phyloP scores from a whole-genome alignment of 2,113 vertebrate species.

The Oriolus oriolus region DNA sequence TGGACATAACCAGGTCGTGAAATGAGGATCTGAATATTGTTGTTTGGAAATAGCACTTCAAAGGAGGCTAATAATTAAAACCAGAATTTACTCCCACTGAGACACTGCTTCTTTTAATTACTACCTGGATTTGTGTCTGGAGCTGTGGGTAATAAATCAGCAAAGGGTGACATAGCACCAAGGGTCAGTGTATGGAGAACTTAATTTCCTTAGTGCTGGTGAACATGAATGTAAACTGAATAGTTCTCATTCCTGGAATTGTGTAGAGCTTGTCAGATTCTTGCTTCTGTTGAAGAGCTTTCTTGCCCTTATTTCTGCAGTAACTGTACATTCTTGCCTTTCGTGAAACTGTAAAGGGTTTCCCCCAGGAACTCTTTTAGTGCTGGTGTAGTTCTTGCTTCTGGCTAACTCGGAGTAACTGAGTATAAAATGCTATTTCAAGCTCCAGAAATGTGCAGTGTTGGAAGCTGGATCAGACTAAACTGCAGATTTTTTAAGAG shows the following conservation, averaged over 20 bases:
- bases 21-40: background rate
- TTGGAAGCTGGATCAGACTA: background rate
- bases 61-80: constrained; percentile 40
- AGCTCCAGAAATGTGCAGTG: background rate
- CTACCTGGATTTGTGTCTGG: constrained; percentile 2
- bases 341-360: background rate
- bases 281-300: background rate
- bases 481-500: background rate
- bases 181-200: background rate
- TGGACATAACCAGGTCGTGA: background rate
- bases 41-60: constrained; percentile 20
- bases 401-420: background rate
- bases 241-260: background rate
- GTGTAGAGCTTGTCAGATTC: background rate
- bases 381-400: background rate
- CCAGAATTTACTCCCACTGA: constrained; percentile 26
- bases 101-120: constrained; percentile 44
- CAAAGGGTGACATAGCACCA: background rate
- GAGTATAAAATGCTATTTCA: background rate
- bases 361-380: background rate
- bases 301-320: background rate
- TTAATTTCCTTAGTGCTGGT: background rate
- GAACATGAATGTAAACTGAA: background rate
- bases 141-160: constrained; percentile 20
- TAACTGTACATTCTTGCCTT: background rate